A percentile compares a stretch with the other conserved stretches of the same genome.
phyloP scores from a whole-genome alignment of 1,140 invertebrate genomes.

The Ooceraea biroi region DNA sequence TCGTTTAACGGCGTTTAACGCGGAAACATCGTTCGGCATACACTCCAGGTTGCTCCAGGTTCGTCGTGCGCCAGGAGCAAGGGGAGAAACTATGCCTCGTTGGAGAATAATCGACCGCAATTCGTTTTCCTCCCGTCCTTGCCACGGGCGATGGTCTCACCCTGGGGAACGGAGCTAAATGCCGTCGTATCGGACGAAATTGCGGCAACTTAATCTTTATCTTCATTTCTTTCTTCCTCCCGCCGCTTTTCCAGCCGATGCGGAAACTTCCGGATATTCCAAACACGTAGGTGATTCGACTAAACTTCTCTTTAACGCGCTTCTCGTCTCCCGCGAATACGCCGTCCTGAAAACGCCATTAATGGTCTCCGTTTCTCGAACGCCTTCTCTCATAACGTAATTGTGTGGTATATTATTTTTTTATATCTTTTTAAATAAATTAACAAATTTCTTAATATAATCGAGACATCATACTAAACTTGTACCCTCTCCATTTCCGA shows the following conservation, averaged over 20 bases:
- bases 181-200: slow-evolving; percentile 70
- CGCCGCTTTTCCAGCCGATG: neutral
- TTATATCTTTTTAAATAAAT: too few species aligned
- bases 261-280: slow-evolving; percentile 28
- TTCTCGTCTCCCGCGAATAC: slow-evolving; percentile 13
- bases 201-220: slow-evolving; percentile 75
- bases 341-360: neutral
- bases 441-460: too few species aligned
- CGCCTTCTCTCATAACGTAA: slow-evolving; percentile 2
- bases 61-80: neutral
- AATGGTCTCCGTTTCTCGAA: neutral
- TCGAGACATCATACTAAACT: too few species aligned
- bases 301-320: slow-evolving; percentile 52
- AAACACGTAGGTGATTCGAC: slow-evolving; percentile 64
- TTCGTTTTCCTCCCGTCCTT: slow-evolving; percentile 37
- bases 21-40: neutral
- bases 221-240: slow-evolving; percentile 51
- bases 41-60: too few species aligned
- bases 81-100: neutral
- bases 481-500: too few species aligned
- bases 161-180: slow-evolving; percentile 27
- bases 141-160: neutral
- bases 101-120: slow-evolving; percentile 50
- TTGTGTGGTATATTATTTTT: neutral
- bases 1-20: slow-evolving; percentile 4